Evolutionary conservation across 2,113 vertebrate genomes (phyloP), one percentile per base, ranked within the genome.

Genomic region (Cryptoleucopteryx plumbea): DNA sequence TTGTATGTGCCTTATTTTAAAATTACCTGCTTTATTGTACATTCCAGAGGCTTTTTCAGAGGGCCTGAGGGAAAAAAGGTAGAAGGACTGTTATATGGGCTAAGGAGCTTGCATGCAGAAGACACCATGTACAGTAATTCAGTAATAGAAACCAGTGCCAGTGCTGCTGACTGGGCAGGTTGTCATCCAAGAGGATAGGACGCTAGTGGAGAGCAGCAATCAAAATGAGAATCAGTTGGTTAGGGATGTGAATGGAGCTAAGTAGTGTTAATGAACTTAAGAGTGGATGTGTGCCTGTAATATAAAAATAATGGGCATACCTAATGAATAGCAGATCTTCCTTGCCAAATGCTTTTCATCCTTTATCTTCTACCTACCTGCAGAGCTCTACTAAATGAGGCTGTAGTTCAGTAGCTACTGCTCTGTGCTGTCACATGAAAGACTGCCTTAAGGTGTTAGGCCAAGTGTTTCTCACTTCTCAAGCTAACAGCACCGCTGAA

Each of bases 191-290:
- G 72, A 70, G n/a, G 29, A 66, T 23, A 38, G 79, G 42, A 92
- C 90, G 26, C 11, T 88, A 36, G 78, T 38, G 25, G 42, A 90
- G 45, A 45, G 36, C 58, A 80, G 62, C n/a, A 82, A 70, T 81
- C 53, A 88, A 77, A 96, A 88, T 52, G 26, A 26, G 50, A 88
- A 95, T 95, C 63, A 93, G 42, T 58, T 47, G 40, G 74, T 83
- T 94, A 68, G 82, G 56, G 67, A 83, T 29, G 59, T 63, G 82
- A 94, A 38, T 34, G 38, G 20, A 86, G 55, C 55, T 94, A 92
- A 94, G 71, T 22, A 67, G 59, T 52, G 32, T 81, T 93, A 95
- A 96, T 93, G 79, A 96, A 74, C 67, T 93, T 84, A 40, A 82
- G 74, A 84, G 55, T 58, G 42, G 32, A 66, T 77, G 26, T 78